Conservation (phyloP, 1,140 invertebrate species). For the Saxidomus purpurata region DNA sequence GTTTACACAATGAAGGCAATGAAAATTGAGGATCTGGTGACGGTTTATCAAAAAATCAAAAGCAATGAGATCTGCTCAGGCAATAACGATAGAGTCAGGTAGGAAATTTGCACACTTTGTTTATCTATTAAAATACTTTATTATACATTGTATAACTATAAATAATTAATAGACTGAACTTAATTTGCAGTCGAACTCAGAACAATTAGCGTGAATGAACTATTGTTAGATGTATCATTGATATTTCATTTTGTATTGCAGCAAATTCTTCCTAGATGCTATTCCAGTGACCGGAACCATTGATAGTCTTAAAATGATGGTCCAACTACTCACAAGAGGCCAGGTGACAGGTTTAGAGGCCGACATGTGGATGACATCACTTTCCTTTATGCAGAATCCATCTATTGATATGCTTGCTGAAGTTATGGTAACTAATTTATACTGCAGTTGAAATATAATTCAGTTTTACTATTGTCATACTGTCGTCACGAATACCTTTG, state of each 20-base stretch:
- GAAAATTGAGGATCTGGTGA: slow-evolving; percentile 64
- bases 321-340: slow-evolving; percentile 91
- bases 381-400: slow-evolving; percentile 93
- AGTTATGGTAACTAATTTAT: slow-evolving; percentile 87
- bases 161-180: too few relatives aligned
- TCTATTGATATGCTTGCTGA: slow-evolving; percentile 90
- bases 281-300: slow-evolving; percentile 93
- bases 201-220: too few relatives aligned
- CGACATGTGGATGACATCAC: slow-evolving; percentile 93
- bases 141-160: too few relatives aligned
- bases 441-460: background rate
- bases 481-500: background rate
- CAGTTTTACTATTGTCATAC: background rate
- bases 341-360: slow-evolving; percentile 89
- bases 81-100: slow-evolving; percentile 75
- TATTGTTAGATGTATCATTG: too few relatives aligned
- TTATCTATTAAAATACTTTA: too few relatives aligned
- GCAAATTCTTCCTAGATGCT: slow-evolving; percentile 89
- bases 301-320: slow-evolving; percentile 93
- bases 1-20: slow-evolving; percentile 75
- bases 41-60: slow-evolving; percentile 71
- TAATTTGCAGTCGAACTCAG: too few relatives aligned
- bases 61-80: slow-evolving; percentile 66
- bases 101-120: background rate
- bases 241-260: slow-evolving; percentile 59